Conservation (phyloP, 2,797 vertebrate species). For the Tachyglossus aculeatus region DNA sequence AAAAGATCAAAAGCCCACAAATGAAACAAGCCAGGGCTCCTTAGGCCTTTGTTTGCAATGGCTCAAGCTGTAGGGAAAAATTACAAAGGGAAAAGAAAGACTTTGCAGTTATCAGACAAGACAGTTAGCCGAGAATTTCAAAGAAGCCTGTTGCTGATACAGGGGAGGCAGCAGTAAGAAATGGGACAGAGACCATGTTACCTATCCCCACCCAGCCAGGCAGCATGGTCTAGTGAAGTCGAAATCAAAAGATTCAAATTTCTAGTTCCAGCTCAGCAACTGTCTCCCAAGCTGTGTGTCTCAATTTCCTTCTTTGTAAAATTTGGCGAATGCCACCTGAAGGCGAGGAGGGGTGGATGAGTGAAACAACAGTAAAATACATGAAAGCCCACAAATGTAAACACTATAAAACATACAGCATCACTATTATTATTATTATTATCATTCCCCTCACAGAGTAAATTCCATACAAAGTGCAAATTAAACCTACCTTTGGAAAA, state of each 20-base stretch:
- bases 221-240: not conserved
- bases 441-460: no score
- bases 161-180: not conserved
- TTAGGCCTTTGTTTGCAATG: not conserved
- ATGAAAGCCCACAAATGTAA: no score
- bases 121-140: not conserved
- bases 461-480: no score
- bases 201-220: not conserved
- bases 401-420: no score
- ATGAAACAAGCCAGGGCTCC: not conserved
- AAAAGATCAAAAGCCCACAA: not conserved
- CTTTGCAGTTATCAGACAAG: not conserved
- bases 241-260: not conserved
- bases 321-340: no score
- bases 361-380: no score
- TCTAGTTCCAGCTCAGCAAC: not conserved
- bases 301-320: no score
- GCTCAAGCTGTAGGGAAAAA: not conserved
- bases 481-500: no score
- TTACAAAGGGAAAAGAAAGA: conserved; percentile 1
- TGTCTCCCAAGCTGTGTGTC: no score
- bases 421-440: no score
- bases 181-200: not conserved
- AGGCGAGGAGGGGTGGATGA: no score
- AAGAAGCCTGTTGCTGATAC: not conserved